A percentile compares a stretch with the other conserved stretches of the same genome.
Conservation (phyloP, 2,113 vertebrate genomes). For the Gambusia affinis region DNA sequence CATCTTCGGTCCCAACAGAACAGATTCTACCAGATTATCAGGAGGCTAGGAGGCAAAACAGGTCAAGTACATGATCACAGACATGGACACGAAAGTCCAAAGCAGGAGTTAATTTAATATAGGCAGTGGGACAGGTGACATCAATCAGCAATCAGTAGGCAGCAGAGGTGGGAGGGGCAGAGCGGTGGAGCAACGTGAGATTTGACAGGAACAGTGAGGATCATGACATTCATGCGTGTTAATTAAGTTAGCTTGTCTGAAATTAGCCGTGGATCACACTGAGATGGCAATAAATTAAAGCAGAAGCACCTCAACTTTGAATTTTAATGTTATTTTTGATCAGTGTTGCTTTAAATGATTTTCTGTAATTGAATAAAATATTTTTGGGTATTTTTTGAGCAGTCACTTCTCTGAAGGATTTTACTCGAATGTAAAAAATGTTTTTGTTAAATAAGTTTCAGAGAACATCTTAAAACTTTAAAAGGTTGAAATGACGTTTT, state of each 20-base stretch:
- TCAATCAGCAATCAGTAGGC: too few species aligned
- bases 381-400: neutral
- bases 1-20: too few species aligned
- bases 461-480: neutral
- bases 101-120: too few species aligned
- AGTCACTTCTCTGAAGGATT: neutral
- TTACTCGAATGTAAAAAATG: neutral
- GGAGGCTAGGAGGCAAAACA: too few species aligned
- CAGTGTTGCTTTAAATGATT: neutral
- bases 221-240: neutral
- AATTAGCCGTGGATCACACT: neutral
- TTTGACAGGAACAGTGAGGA: too few species aligned
- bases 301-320: neutral
- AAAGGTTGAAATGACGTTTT: neutral
- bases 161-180: too few species aligned
- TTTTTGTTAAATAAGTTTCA: neutral
- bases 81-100: too few species aligned
- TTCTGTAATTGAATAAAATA: neutral
- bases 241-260: neutral
- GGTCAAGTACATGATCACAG: too few species aligned
- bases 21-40: too few species aligned
- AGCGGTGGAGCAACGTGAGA: too few species aligned
- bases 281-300: neutral
- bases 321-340: neutral
- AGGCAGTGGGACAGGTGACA: too few species aligned